These are phyloP conservation scores for Endomychus coccineus DNA, from an alignment of 2,888 invertebrate genomes.

Conservation along the genomic window DNA sequence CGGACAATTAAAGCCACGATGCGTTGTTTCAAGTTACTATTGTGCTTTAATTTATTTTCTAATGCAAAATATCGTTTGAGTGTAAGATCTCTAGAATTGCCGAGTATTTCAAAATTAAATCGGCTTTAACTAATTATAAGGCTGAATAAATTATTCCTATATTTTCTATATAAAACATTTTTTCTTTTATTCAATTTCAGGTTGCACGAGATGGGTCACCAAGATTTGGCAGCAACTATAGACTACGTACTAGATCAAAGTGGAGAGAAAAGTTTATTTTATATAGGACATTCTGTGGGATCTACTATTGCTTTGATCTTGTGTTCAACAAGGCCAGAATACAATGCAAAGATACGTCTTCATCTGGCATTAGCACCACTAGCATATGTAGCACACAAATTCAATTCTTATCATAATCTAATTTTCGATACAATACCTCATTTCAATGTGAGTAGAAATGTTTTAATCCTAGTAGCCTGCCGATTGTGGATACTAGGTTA, in stretches of 20 bases:
- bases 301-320: constrained; percentile 45
- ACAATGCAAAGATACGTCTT: constrained; percentile 38
- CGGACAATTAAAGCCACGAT: too few relatives aligned
- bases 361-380: constrained; percentile 38
- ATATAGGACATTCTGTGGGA: constrained; percentile 61
- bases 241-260: constrained; percentile 50
- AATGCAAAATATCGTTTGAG: too few relatives aligned
- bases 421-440: constrained; percentile 5
- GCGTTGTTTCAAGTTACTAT: too few relatives aligned
- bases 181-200: too few relatives aligned
- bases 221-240: constrained; percentile 55
- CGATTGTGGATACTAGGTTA: too few relatives aligned
- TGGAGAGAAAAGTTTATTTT: constrained; percentile 45
- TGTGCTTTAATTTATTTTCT: too few relatives aligned
- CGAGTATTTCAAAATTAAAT: too few relatives aligned
- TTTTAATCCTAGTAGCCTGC: too few relatives aligned
- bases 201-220: constrained; percentile 56
- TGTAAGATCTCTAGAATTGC: too few relatives aligned
- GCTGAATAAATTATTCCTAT: too few relatives aligned
- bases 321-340: constrained; percentile 40
- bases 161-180: too few relatives aligned
- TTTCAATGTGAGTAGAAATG: constrained; percentile 12
- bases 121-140: too few relatives aligned
- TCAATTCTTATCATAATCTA: constrained; percentile 9
- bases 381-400: constrained; percentile 23